Evolutionary conservation across 2,888 invertebrate genomes (phyloP), one percentile per base, ranked within the genome.

Genomic region (Mesochorus sp.): DNA sequence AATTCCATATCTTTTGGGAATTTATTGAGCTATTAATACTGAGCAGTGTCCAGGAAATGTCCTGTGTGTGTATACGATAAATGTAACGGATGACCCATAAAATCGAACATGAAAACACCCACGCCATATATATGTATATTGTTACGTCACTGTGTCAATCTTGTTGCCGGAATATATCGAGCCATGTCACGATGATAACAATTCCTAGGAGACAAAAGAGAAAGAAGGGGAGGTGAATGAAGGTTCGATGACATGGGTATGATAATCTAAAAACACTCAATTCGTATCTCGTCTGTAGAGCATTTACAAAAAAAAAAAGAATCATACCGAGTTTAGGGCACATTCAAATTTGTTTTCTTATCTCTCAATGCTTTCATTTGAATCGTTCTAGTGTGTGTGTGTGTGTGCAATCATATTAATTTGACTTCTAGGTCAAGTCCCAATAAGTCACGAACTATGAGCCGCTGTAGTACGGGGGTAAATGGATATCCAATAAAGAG

Each of bases 51-150:
- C 49, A 53, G n/a, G 37, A 39, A 37, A 26, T 64, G 24, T 49
- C 66, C 34, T 37, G 49, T 66, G 24, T 49, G 26, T 24, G 47
- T 53, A 51, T 47, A 8, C 14, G 53, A 10, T 44, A 44, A 47
- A 67, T 19, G 44, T 59, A 28, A 28, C 24, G 55, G 64, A 76
- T 57, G 55, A 57, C 53, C 39, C 39, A 57, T 57, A 62, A 28
- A 75, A 68, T 68, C 61, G 67, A 68, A 75, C 47, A 68, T 62
- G 55, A 55, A n/a, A 2, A 21, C 68, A 44, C 68, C 61, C 75
- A 62, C 68, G 55, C 47, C 2, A n/a, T n/a, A n/a, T n/a, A n/a
- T n/a, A n/a, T n/a, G 8, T 55, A 68, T 44, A 68, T 68, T 47
- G 59, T 44, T 59, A 31, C 57, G 67, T 61, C 59, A 44, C 37